phyloP scores from a whole-genome alignment of 2,113 vertebrate species.

The Syrmaticus mikado region DNA sequence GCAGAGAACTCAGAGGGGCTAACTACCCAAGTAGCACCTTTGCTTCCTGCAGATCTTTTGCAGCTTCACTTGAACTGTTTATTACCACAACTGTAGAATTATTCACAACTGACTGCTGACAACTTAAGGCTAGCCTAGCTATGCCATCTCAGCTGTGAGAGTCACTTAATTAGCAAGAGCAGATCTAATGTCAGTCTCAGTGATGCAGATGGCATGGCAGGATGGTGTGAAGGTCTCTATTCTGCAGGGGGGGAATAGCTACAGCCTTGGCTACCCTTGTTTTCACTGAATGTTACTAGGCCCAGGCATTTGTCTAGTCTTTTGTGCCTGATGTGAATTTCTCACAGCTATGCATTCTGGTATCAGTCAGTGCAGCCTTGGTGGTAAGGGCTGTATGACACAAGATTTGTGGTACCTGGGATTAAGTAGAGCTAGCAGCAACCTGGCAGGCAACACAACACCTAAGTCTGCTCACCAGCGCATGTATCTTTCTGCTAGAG shows the following conservation, averaged over 20 bases:
- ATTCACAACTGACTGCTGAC: neutral
- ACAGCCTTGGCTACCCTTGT: neutral
- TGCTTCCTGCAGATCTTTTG: neutral
- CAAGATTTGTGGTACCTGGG: neutral
- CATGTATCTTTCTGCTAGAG: neutral
- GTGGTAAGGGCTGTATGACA: neutral
- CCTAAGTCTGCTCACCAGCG: neutral
- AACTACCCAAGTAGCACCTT: too few species aligned
- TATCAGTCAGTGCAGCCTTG: neutral
- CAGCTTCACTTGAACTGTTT: neutral
- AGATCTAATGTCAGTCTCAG: neutral
- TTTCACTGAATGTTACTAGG: neutral
- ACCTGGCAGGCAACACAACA: neutral
- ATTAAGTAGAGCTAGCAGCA: neutral
- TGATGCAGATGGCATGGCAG: neutral
- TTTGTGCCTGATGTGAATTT: neutral
- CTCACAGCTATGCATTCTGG: neutral
- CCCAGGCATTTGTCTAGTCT: neutral
- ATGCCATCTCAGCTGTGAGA: neutral
- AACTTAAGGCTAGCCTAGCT: neutral
- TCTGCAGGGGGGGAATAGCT: neutral
- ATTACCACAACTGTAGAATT: neutral
- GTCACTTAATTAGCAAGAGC: neutral
- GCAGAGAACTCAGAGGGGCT: neutral
- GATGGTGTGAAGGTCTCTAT: neutral